These are phyloP conservation scores for Allobates femoralis DNA, from an alignment of 2,797 vertebrate genomes.

Conservation along the genomic window DNA sequence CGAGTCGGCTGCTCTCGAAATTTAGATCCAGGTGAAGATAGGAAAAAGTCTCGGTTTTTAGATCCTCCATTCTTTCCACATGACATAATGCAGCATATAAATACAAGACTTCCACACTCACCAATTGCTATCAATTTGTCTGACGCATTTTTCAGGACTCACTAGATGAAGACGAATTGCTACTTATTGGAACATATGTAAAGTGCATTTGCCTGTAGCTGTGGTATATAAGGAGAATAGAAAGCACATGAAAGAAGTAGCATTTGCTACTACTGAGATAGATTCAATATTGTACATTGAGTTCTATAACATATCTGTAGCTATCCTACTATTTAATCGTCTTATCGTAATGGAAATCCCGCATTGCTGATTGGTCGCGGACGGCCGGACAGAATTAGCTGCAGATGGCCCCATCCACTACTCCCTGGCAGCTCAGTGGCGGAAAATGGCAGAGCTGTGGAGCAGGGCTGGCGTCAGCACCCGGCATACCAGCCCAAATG, in stretches of 20 bases:
- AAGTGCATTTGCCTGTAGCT: neutral
- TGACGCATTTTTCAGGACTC: neutral
- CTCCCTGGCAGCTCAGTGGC: too few relatives aligned
- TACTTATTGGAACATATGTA: neutral
- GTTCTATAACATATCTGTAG: neutral
- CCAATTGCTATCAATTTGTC: neutral
- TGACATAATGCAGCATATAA: neutral
- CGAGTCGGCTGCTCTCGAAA: neutral
- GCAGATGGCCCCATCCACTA: too few relatives aligned
- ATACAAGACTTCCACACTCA: neutral
- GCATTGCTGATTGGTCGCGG: too few relatives aligned
- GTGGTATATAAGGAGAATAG: neutral
- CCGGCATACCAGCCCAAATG: too few relatives aligned
- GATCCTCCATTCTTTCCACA: neutral
- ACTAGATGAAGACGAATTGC: neutral
- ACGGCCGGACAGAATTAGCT: too few relatives aligned
- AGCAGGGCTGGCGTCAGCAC: too few relatives aligned
- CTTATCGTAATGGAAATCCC: too few relatives aligned
- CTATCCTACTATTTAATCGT: too few relatives aligned
- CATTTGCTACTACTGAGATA: neutral
- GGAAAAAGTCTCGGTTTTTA: neutral
- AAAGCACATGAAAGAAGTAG: neutral
- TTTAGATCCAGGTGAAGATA: slow-evolving; percentile 19
- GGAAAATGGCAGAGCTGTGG: too few relatives aligned
- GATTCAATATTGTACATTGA: neutral